A percentile compares a stretch with the other conserved stretches of the same genome.
Conservation (phyloP, 1,140 invertebrate genomes). For the Leptinotarsa lineolata region DNA sequence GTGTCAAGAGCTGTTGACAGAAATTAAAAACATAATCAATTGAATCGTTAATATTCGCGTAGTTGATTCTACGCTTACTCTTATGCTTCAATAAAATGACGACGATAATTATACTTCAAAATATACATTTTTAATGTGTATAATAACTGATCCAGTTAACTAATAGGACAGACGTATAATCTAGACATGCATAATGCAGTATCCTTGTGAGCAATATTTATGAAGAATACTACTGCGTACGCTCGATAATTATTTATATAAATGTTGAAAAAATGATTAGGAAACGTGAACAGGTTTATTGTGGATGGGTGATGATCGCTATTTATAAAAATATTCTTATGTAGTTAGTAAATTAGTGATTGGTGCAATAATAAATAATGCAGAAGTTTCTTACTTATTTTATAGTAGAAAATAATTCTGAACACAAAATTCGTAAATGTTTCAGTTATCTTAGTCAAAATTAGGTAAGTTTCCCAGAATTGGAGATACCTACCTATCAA, state of each 20-base stretch:
- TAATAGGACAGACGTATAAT: neutral
- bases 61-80: too few species aligned
- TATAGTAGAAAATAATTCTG: too few species aligned
- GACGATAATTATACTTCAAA: neutral
- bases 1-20: too few species aligned
- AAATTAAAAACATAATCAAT: too few species aligned
- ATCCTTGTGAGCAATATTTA: neutral
- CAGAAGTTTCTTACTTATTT: too few species aligned
- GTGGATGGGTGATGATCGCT: neutral
- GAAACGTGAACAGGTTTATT: neutral
- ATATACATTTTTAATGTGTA: neutral
- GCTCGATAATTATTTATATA: neutral
- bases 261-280: neutral
- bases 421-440: too few species aligned
- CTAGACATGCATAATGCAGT: neutral
- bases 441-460: too few species aligned
- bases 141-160: constrained; percentile 4
- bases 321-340: neutral
- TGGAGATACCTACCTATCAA: too few species aligned
- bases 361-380: too few species aligned
- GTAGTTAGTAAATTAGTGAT: neutral
- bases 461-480: too few species aligned
- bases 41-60: too few species aligned
- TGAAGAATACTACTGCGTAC: neutral
- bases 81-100: too few species aligned